Evolutionary conservation across 2,113 vertebrate species (phyloP), one percentile per base, ranked within the genome.

Genomic region (Tachysurus fulvidraco): DNA sequence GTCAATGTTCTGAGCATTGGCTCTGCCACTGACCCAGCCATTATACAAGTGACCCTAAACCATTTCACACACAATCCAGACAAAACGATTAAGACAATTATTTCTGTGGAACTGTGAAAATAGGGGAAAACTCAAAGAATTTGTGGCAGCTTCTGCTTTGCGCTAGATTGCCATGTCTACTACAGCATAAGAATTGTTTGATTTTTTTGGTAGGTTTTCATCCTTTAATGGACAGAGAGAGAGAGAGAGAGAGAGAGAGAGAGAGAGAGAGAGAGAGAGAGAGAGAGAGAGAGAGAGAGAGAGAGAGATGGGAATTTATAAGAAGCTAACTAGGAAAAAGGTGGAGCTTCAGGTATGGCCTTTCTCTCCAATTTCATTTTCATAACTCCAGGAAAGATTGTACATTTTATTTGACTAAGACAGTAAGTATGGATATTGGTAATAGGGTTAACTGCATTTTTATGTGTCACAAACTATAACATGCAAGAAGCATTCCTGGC

Each of bases 1-100:
- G 90, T 99, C 98, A 50, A 99, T 91, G 92, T 95, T 98, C 93
- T 99, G 98, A 0, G 97, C 94, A 0, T 98, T 99, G 85, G 95
- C 93, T 41, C 98, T 93, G 12, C 98, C 98, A 0, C 94, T 97
- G 12, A 95, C 95, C 98, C 98, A 99, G 59, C 97, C 96, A 0
- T 99, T 99, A 91, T 97, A 94, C 81, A 97, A 91, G 41, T 96
- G 97, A 44, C 97, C 98, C 98, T 99, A 92, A 74, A 93, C 92
- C 28, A 87, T 88, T 88, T 16, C 90, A 91, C 78, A 89, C 19
- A 60, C 25, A 36, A 55, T 87, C 78, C 90, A 67, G 36, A 85
- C 62, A 81, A 46, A 62, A 59, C 3, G 5, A 19, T 69, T 54
- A 55, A 17, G 14, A 59, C 78, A 30, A 10, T 60, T 30, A 41